These are phyloP conservation scores for Emydura subglobosa DNA, from an alignment of 2,113 vertebrate species.

Conservation along the genomic window DNA sequence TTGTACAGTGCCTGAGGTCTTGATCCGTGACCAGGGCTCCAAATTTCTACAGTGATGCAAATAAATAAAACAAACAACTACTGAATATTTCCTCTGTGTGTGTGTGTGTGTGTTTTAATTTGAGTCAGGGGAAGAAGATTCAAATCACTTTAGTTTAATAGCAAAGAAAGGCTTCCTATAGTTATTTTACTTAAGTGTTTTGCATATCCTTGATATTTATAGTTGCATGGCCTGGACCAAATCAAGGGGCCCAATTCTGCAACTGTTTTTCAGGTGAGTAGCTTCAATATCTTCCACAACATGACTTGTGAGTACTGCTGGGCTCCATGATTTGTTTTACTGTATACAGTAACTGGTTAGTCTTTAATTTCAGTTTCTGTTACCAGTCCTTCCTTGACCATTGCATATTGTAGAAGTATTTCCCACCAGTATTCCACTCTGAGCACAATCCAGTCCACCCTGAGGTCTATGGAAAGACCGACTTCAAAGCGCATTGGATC, in stretches of 20 bases:
- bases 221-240: background rate
- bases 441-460: background rate
- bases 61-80: background rate
- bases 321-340: background rate
- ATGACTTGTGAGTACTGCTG: background rate
- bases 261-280: background rate
- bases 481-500: background rate
- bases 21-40: background rate
- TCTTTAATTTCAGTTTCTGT: background rate
- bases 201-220: background rate
- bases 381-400: accelerated
- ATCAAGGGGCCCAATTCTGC: background rate
- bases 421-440: background rate
- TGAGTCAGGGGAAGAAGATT: background rate
- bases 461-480: background rate
- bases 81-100: background rate
- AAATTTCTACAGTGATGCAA: background rate
- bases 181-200: background rate
- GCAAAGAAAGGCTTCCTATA: background rate
- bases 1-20: background rate
- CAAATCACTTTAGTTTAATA: background rate
- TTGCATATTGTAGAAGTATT: background rate
- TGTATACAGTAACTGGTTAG: background rate
- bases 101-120: background rate
- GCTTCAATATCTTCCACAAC: background rate